A percentile compares a stretch with the other conserved stretches of the same genome.
These are phyloP conservation scores for Subanguina moxae DNA, from an alignment of 1,140 invertebrate species.

Conservation along the genomic window DNA sequence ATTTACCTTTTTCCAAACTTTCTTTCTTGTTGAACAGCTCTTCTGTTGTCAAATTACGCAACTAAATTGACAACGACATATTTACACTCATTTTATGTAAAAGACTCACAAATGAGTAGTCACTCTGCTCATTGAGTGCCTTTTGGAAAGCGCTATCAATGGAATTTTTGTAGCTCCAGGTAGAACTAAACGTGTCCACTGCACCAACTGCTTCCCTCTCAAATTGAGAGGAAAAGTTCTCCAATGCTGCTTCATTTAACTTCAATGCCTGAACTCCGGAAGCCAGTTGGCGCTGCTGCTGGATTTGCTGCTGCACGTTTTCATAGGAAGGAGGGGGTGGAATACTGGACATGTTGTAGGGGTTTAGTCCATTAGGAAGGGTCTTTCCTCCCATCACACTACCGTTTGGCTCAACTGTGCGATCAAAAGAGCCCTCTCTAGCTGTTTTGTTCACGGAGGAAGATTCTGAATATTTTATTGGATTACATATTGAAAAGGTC, in stretches of 20 bases:
- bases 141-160: constrained; percentile 24
- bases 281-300: constrained; percentile 12
- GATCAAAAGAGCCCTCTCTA: too few species aligned
- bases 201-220: neutral
- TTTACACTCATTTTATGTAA: constrained; percentile 15
- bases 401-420: too few species aligned
- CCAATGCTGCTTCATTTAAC: neutral
- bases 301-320: constrained; percentile 29
- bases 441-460: too few species aligned
- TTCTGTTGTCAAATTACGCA: constrained; percentile 48
- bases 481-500: too few species aligned
- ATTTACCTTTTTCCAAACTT: constrained; percentile 76
- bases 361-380: neutral
- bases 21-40: constrained; percentile 66
- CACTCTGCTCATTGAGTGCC: constrained; percentile 26
- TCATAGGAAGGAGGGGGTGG: constrained; percentile 29
- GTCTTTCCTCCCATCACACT: too few species aligned
- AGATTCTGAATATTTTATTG: too few species aligned
- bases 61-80: constrained; percentile 25
- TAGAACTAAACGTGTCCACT: constrained; percentile 9
- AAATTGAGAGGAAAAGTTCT: neutral
- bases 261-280: neutral
- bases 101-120: constrained; percentile 43
- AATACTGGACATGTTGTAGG: neutral
- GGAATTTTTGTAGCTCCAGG: constrained; percentile 19